phyloP scores from a whole-genome alignment of 92 coral and sea anemone species.

The Hydrozoanthus gracilis region DNA sequence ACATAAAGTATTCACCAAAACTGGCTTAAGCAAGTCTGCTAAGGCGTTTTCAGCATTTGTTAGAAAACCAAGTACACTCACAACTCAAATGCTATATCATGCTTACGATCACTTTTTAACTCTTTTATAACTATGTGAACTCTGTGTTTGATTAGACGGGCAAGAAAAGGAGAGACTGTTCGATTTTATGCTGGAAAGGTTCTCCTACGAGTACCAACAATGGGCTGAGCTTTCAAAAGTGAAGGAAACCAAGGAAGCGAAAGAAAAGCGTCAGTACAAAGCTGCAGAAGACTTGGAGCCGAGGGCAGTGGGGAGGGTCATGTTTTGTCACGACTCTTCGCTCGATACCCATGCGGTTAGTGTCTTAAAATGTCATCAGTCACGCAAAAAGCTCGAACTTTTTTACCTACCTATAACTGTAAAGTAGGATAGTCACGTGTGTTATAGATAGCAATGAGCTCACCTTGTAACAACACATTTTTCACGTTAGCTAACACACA shows the following conservation, averaged over 20 bases:
- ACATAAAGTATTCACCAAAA: too few relatives aligned
- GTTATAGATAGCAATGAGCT: too few relatives aligned
- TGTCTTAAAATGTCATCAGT: not conserved
- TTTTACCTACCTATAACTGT: too few relatives aligned
- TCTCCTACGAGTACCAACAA: constrained; percentile 34
- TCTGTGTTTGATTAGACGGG: not conserved
- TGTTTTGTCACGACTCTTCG: constrained; percentile 68
- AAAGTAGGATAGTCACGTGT: too few relatives aligned
- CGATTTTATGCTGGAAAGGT: constrained; percentile 25
- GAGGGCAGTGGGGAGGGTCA: constrained; percentile 61
- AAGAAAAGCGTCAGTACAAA: not conserved
- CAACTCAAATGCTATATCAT: not conserved
- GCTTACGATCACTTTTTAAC: not conserved
- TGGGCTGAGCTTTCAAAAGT: not conserved
- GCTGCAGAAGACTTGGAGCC: constrained; percentile 38
- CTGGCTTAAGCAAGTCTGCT: too few relatives aligned
- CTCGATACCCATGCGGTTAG: constrained; percentile 61
- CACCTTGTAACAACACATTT: too few relatives aligned
- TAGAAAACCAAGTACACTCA: too few relatives aligned
- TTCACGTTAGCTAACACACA: too few relatives aligned
- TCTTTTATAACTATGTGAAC: not conserved
- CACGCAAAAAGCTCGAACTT: too few relatives aligned
- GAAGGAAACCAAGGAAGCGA: not conserved
- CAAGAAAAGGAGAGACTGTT: constrained; percentile 38
- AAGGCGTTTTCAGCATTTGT: too few relatives aligned